Conservation (phyloP, 2,797 vertebrate species). For the Bovichtus variegatus region DNA sequence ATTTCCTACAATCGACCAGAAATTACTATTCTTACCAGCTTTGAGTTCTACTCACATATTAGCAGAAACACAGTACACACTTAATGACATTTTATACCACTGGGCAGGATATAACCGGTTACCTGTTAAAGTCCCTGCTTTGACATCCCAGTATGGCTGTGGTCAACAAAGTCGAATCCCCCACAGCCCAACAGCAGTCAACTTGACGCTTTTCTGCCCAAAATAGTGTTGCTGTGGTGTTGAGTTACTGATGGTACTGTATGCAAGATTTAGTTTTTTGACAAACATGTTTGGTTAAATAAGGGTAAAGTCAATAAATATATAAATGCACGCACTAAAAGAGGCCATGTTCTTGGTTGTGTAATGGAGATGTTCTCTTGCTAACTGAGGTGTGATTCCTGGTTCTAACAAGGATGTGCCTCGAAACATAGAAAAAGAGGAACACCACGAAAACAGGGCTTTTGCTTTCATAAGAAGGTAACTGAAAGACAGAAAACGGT, state of each 20-base stretch:
- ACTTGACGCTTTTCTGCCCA: no score
- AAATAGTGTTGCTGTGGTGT: no score
- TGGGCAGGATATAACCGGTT: background rate
- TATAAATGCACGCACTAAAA: conserved; percentile 2
- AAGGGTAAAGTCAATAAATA: background rate
- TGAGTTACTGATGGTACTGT: no score
- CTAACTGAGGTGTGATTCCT: conserved; percentile 66
- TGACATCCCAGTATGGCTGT: background rate
- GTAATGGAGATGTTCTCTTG: conserved; percentile 23
- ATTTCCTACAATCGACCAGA: background rate
- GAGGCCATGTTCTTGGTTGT: conserved; percentile 50
- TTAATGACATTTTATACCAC: background rate
- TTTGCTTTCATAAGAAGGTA: conserved; percentile 19
- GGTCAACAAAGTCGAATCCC: background rate
- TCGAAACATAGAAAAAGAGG: conserved; percentile 35
- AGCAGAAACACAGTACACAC: no score
- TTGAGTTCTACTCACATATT: background rate
- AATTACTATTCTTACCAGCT: background rate
- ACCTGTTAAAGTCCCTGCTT: background rate
- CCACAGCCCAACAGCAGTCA: background rate
- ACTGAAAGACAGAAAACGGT: background rate
- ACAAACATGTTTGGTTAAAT: background rate
- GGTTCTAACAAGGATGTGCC: conserved; percentile 40
- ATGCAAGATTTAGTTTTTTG: no score
- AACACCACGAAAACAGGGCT: conserved; percentile 15